Conservation (phyloP, 2,113 vertebrate species). For the mouse (Mus musculus) region DNA sequence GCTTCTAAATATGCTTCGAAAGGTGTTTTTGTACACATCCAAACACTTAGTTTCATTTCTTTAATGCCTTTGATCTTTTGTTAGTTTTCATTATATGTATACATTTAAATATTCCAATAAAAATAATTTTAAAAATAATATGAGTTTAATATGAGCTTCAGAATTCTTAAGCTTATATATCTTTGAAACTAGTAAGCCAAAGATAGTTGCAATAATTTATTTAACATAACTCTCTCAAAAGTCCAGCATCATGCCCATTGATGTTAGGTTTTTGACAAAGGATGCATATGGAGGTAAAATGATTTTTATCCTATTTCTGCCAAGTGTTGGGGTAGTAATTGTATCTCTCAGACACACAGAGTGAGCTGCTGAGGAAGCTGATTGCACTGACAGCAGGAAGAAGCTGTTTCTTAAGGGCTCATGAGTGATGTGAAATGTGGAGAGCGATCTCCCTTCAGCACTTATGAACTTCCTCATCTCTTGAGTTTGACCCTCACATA, state of each 20-base stretch:
- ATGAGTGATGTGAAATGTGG: background rate
- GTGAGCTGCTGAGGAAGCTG: slow-evolving; percentile 60
- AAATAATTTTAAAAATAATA: background rate
- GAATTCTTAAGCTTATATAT: slow-evolving; percentile 44
- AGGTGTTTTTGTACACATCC: background rate
- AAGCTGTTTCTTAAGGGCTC: slow-evolving; percentile 67
- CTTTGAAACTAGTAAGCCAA: slow-evolving; percentile 59
- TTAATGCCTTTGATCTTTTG: background rate
- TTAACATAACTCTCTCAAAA: background rate
- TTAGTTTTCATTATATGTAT: background rate
- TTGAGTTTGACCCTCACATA: background rate
- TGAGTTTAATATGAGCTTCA: slow-evolving; percentile 34
- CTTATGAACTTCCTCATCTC: background rate
- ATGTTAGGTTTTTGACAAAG: slow-evolving; percentile 65
- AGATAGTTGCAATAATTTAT: slow-evolving; percentile 64
- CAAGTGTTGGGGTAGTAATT: slow-evolving; percentile 67
- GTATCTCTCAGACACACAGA: slow-evolving; percentile 76
- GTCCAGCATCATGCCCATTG: slow-evolving; percentile 68
- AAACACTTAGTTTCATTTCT: background rate
- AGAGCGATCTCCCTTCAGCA: background rate
- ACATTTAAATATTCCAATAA: background rate
- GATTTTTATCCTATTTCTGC: slow-evolving; percentile 61
- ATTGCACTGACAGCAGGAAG: slow-evolving; percentile 62
- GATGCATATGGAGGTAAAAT: slow-evolving; percentile 71
- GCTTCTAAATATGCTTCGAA: slow-evolving; percentile 61